These are phyloP conservation scores for Limnodromus scolopaceus DNA, from an alignment of 2,797 vertebrate genomes.

Conservation along the genomic window DNA sequence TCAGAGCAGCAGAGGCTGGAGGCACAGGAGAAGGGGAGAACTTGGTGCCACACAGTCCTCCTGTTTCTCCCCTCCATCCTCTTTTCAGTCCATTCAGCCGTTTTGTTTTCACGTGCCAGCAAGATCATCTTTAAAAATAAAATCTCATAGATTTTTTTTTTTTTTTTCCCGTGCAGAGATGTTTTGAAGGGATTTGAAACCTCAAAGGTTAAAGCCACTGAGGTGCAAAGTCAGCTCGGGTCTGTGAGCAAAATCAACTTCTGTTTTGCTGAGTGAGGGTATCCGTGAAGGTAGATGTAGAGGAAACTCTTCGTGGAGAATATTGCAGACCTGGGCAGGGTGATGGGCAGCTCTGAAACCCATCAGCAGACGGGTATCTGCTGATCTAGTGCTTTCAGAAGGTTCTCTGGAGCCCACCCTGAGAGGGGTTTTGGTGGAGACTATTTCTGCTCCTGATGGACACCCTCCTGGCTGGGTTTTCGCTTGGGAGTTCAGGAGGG, in stretches of 20 bases:
- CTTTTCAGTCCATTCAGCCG: neutral
- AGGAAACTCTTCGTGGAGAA: neutral
- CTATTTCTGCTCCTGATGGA: neutral
- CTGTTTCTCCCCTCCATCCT: fast-evolving
- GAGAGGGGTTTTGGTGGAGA: neutral
- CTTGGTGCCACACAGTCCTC: fast-evolving
- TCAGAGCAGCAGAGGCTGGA: neutral
- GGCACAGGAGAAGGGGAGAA: neutral
- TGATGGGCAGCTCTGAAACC: neutral
- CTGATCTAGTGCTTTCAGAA: neutral
- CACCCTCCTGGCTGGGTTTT: neutral
- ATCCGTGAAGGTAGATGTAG: neutral
- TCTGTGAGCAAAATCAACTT: neutral
- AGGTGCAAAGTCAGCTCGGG: neutral
- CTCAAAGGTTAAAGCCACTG: neutral
- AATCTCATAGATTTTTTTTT: neutral
- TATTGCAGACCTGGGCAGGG: neutral
- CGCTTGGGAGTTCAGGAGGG: neutral
- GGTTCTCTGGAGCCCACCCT: neutral
- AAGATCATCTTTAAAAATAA: neutral
- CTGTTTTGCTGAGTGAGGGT: neutral
- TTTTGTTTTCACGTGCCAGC: neutral
- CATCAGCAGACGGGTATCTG: too few species aligned
- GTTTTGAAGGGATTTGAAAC: neutral
- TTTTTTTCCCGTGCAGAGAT: neutral